These are phyloP conservation scores for Ichneumoninae sp. DNA, from an alignment of 2,888 invertebrate genomes.

Conservation along the genomic window DNA sequence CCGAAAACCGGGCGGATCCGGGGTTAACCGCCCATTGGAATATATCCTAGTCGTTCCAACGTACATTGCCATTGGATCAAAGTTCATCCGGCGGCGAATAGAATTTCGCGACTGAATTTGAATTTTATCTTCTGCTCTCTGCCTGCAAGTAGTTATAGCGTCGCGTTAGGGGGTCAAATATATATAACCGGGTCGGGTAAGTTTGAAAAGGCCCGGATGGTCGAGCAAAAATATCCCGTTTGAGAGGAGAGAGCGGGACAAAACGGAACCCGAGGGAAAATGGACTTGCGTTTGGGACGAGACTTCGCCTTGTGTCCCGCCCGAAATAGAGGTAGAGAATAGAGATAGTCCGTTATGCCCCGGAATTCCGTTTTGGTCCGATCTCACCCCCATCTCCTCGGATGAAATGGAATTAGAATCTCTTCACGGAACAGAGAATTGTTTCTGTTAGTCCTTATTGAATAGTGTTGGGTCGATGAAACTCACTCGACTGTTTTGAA, in stretches of 20 bases:
- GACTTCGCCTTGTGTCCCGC: not conserved
- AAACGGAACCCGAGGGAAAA: not conserved
- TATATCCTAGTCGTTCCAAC: slow-evolving; percentile 28
- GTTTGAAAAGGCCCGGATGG: not conserved
- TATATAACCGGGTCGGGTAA: not conserved
- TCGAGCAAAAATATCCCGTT: not conserved
- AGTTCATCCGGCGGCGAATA: slow-evolving; percentile 1
- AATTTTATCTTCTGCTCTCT: slow-evolving; percentile 7
- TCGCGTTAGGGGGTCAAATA: not conserved
- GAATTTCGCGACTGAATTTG: not conserved
- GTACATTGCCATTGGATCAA: not conserved
- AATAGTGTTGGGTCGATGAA: not conserved
- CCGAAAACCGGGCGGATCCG: slow-evolving; percentile 16
- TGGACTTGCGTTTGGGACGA: not conserved
- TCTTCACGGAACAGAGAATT: not conserved
- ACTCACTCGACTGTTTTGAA: slow-evolving; percentile 9
- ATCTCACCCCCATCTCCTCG: not conserved
- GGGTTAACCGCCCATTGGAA: slow-evolving; percentile 47
- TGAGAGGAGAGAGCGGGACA: not conserved
- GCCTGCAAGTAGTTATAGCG: not conserved
- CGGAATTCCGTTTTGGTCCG: not conserved
- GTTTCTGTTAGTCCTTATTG: slow-evolving; percentile 6
- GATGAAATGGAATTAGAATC: not conserved
- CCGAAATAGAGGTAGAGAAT: not conserved
- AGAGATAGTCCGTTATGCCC: not conserved